phyloP scores from a whole-genome alignment of 2,113 vertebrate species.

The Paralichthys olivaceus region DNA sequence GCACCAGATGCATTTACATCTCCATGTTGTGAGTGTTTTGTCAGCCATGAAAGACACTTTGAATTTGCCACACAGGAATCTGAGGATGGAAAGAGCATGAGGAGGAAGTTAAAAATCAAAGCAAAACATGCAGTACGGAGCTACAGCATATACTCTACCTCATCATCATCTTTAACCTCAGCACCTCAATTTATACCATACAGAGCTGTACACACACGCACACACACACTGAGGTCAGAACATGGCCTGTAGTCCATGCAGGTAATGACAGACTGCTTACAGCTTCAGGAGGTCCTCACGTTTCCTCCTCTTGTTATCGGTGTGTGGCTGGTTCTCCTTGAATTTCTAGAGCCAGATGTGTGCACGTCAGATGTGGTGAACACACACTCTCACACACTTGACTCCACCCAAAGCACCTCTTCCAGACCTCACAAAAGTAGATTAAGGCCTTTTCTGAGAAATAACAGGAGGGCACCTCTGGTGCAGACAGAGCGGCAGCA shows the following conservation, averaged over 20 bases:
- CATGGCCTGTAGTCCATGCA: slow-evolving; percentile 37
- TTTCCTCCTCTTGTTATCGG: slow-evolving; percentile 45
- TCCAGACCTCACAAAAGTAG: slow-evolving; percentile 24
- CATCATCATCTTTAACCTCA: slow-evolving; percentile 55
- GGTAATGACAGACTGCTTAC: slow-evolving; percentile 63
- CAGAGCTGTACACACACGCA: slow-evolving; percentile 23
- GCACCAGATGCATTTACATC: slow-evolving; percentile 2
- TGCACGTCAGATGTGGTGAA: not conserved
- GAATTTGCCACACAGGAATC: slow-evolving; percentile 33
- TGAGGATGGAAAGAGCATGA: slow-evolving; percentile 43
- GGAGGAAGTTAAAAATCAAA: slow-evolving; percentile 53
- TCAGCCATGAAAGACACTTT: slow-evolving; percentile 23
- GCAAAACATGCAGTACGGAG: slow-evolving; percentile 36
- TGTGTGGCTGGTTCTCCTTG: slow-evolving; percentile 15
- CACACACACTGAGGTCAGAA: slow-evolving; percentile 44
- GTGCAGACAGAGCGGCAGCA: slow-evolving; percentile 25
- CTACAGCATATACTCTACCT: slow-evolving; percentile 28
- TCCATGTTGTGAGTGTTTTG: not conserved
- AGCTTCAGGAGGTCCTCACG: slow-evolving; percentile 28
- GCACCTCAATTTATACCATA: slow-evolving; percentile 57
- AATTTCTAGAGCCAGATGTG: slow-evolving; percentile 24
- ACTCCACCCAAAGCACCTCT: slow-evolving; percentile 50
- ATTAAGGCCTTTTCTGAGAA: slow-evolving; percentile 32
- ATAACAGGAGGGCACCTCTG: slow-evolving; percentile 17
- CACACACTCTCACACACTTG: not conserved